Evolutionary conservation across 2,888 invertebrate species (phyloP).

Genomic region (Thera obeliscata): DNA sequence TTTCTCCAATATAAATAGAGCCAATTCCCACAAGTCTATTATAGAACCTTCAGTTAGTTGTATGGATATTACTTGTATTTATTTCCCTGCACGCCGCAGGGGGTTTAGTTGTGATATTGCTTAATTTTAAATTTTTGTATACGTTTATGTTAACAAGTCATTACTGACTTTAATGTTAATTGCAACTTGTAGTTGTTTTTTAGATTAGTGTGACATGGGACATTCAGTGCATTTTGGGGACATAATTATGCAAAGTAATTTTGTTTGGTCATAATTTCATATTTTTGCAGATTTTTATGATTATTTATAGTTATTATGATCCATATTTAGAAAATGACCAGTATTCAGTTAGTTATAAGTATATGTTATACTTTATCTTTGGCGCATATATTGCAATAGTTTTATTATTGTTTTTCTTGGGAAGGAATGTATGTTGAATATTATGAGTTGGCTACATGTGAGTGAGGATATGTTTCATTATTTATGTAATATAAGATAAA

Average conservation of each 20-base stretch:
- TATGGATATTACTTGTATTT: slow-evolving; percentile 55
- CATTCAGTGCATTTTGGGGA: slow-evolving; percentile 58
- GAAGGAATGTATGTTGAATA: slow-evolving; percentile 54
- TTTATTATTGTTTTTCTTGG: slow-evolving; percentile 39
- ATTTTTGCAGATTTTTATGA: slow-evolving; percentile 60
- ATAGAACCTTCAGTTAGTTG: slow-evolving; percentile 27
- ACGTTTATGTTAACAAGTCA: slow-evolving; percentile 80
- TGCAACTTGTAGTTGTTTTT: slow-evolving; percentile 64
- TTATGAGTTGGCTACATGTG: slow-evolving; percentile 59
- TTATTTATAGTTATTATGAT: slow-evolving; percentile 52
- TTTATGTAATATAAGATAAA: slow-evolving; percentile 78
- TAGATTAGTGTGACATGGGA: slow-evolving; percentile 58
- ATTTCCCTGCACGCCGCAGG: slow-evolving; percentile 68
- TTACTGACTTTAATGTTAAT: slow-evolving; percentile 75
- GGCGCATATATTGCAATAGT: slow-evolving; percentile 42
- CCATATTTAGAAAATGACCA: slow-evolving; percentile 72
- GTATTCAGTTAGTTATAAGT: slow-evolving; percentile 72
- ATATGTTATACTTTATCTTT: slow-evolving; percentile 49
- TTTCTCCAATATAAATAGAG: slow-evolving; percentile 17
- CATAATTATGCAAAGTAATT: slow-evolving; percentile 43
- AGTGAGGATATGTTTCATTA: slow-evolving; percentile 74
- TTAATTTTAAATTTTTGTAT: slow-evolving; percentile 80
- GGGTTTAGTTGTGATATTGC: slow-evolving; percentile 83
- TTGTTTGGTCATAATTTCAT: slow-evolving; percentile 48
- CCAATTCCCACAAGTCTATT: slow-evolving; percentile 15